Percentiles rank a stretch among this genome's conserved stretches.
phyloP scores from a whole-genome alignment of 2,113 vertebrate species.

The Caretta caretta region DNA sequence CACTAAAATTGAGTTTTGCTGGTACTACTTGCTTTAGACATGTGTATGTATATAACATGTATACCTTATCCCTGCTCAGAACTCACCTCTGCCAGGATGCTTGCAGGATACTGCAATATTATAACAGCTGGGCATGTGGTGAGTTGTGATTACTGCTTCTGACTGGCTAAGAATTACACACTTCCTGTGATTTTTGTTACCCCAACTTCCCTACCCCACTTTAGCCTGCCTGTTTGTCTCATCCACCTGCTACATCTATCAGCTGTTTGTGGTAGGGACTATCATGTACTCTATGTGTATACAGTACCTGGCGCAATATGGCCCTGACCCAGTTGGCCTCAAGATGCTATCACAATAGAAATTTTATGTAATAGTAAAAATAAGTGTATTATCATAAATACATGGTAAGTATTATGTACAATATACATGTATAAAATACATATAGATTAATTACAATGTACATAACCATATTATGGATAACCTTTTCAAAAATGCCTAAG shows the following conservation, averaged over 20 bases:
- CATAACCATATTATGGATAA: too few species aligned
- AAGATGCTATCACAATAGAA: too few species aligned
- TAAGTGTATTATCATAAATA: too few species aligned
- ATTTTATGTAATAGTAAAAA: too few species aligned
- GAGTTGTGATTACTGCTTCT: neutral
- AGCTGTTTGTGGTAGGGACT: neutral
- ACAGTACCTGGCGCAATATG: neutral
- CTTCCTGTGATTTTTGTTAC: neutral
- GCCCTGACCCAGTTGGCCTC: too few species aligned
- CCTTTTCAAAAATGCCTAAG: neutral
- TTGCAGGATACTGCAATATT: neutral
- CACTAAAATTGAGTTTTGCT: neutral
- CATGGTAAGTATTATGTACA: too few species aligned
- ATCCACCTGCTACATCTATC: neutral
- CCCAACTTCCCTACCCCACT: neutral
- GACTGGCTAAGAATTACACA: neutral
- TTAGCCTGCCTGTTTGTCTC: too few species aligned
- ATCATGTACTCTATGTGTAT: neutral
- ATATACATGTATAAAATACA: too few species aligned
- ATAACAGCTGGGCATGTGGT: neutral
- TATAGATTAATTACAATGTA: too few species aligned
- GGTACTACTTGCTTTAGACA: neutral
- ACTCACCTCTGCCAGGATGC: neutral
- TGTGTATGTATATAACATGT: neutral
- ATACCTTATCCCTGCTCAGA: neutral